Evolutionary conservation across 2,888 invertebrate species (phyloP).

Genomic region (Drosophila differens): DNA sequence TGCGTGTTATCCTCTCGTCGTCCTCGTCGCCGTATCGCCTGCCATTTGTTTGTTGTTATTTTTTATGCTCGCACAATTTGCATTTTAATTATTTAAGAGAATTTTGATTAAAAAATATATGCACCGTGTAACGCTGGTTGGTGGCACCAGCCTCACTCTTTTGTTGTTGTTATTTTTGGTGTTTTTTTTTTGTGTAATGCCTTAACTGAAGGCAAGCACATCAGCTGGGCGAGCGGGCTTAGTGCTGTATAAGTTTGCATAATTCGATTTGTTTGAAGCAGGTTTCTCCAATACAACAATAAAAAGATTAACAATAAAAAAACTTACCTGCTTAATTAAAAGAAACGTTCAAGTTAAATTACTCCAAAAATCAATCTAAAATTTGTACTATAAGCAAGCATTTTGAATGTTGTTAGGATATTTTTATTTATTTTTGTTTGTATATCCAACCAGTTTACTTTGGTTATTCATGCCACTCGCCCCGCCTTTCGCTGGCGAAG

Average conservation of each 20-base stretch:
- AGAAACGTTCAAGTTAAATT: neutral
- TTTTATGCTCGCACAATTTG: slow-evolving; percentile 79
- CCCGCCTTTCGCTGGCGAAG: neutral
- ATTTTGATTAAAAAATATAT: slow-evolving; percentile 84
- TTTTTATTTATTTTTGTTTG: neutral
- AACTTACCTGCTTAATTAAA: neutral
- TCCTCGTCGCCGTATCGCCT: slow-evolving; percentile 32
- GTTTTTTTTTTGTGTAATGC: neutral
- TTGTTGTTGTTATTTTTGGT: neutral
- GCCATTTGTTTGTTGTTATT: slow-evolving; percentile 67
- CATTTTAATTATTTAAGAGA: slow-evolving; percentile 84
- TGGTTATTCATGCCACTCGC: neutral
- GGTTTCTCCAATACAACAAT: neutral
- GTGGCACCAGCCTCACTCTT: slow-evolving; percentile 22
- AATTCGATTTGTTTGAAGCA: neutral
- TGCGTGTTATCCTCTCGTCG: slow-evolving; percentile 47
- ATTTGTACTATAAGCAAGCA: neutral
- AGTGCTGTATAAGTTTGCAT: neutral
- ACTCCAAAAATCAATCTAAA: neutral
- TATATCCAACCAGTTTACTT: neutral
- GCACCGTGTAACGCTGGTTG: slow-evolving; percentile 9
- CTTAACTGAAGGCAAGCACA: slow-evolving; percentile 4
- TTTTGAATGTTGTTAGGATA: neutral
- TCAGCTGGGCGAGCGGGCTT: slow-evolving; percentile 11
- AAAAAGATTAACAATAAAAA: neutral